Evolutionary conservation across 2,797 vertebrate genomes (phyloP).

Genomic region (Myripristis murdjan): DNA sequence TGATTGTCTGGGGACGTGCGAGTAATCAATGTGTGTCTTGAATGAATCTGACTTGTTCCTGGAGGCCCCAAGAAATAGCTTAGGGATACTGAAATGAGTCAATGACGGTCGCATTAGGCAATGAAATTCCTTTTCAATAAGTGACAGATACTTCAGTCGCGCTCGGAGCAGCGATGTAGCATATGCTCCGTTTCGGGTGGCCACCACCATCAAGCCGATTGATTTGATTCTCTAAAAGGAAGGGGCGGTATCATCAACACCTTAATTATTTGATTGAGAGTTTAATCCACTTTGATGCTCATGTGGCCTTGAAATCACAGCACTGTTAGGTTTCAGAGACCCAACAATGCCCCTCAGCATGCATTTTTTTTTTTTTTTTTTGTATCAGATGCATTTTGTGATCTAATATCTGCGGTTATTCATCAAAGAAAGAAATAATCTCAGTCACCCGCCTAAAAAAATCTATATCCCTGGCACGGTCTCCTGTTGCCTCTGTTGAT

Average conservation of each 20-base stretch:
- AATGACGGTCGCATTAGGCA: slow-evolving; percentile 46
- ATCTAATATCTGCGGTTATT: slow-evolving; percentile 70
- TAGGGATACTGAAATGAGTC: slow-evolving; percentile 42
- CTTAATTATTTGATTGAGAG: slow-evolving; percentile 70
- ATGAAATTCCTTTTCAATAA: slow-evolving; percentile 79
- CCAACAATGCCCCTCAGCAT: neutral
- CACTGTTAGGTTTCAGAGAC: neutral
- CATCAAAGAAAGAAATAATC: slow-evolving; percentile 72
- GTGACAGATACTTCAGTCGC: slow-evolving; percentile 84
- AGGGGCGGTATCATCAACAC: slow-evolving; percentile 60
- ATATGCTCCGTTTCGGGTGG: slow-evolving; percentile 69
- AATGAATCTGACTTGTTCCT: slow-evolving; percentile 63
- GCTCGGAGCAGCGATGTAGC: slow-evolving; percentile 73
- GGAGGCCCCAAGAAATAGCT: slow-evolving; percentile 29
- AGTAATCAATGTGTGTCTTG: slow-evolving; percentile 70
- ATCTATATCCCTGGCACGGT: slow-evolving; percentile 66
- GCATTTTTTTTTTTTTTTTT: neutral
- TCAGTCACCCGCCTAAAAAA: slow-evolving; percentile 54
- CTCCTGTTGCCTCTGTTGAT: slow-evolving; percentile 46
- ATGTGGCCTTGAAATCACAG: slow-evolving; percentile 10
- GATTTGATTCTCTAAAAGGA: slow-evolving; percentile 69
- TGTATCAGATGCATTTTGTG: slow-evolving; percentile 54
- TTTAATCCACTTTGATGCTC: slow-evolving; percentile 10
- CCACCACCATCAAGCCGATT: slow-evolving; percentile 81
- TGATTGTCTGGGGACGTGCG: slow-evolving; percentile 43